Evolutionary conservation across 2,113 vertebrate genomes (phyloP), one percentile per base, ranked within the genome.

Genomic region (Pituophis catenifer): DNA sequence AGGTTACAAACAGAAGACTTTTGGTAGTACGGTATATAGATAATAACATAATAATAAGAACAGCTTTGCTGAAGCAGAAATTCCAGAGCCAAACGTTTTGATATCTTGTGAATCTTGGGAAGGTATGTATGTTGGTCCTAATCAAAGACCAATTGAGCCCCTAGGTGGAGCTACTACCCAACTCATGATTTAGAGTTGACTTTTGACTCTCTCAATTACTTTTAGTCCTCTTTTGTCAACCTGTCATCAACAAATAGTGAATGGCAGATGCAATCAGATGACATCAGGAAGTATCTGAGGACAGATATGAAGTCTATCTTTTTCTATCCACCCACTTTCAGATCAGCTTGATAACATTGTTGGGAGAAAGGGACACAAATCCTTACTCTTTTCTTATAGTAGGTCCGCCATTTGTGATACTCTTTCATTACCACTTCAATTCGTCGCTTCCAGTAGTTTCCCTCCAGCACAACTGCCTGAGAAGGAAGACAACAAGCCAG

Each of bases 381-480:
- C n/a, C 98, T 98, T 94, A 99, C 99, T 97, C 99, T 97, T 95
- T 99, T 99, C 97, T 99, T 99, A 95, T 99, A 98, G 97, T 99
- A 99, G 96, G 99, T 99, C 97, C 99, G 98, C 99, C 99, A 99
- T 96, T 99, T 99, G 98, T 99, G 99, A 96, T 99, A 99, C 93
- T 99, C 99, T 92, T 98, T 99, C 97, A 99, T 99, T 95, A 99
- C 99, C 95, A 99, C 99, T 95, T 99, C 99, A 1, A 99, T 99
- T 95, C 98, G 98, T 11, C 99, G 96, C 95, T 99, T 99, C 99
- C 99, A 99, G 97, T 99, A 99, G 97, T 99, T 99, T 57, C 99
- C 99, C 90, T 99, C 99, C 94, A 99, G 96, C 57, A 99, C 98
- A 0, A 99, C 99, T 0, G 99, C 98, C 99, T 99, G 87, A 23